Conservation (phyloP, 2,797 vertebrate species). For the Acomys russatus region DNA sequence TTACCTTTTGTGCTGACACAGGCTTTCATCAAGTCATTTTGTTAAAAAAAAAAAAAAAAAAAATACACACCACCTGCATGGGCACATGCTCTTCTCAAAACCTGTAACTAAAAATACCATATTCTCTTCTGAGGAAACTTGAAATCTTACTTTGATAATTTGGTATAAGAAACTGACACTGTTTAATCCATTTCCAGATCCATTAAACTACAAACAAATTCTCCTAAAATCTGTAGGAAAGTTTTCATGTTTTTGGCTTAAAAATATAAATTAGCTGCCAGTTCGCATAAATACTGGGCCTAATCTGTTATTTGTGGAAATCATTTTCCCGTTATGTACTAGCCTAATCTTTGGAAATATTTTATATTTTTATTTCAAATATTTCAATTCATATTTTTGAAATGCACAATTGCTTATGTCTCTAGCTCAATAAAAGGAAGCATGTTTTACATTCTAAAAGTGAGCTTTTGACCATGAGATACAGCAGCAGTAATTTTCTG, state of each 20-base stretch:
- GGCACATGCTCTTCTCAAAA: conserved; percentile 43
- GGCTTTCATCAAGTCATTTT: conserved; percentile 45
- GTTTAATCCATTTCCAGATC: conserved; percentile 33
- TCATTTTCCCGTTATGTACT: neutral
- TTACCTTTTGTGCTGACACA: conserved; percentile 18
- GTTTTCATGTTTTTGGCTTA: conserved; percentile 13
- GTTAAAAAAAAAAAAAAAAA: conserved; percentile 17
- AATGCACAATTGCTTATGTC: conserved; percentile 20
- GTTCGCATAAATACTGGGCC: conserved; percentile 24
- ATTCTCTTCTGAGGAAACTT: conserved; percentile 24
- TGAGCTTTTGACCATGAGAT: conserved; percentile 65
- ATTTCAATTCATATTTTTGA: conserved; percentile 40
- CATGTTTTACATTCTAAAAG: conserved; percentile 70
- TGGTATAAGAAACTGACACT: conserved; percentile 33
- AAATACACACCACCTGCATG: neutral
- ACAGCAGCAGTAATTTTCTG: conserved; percentile 81
- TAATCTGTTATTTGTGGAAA: conserved; percentile 42
- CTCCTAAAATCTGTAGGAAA: conserved; percentile 33
- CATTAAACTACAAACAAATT: conserved; percentile 52
- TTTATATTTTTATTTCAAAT: conserved; percentile 56
- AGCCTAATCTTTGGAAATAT: conserved; percentile 26
- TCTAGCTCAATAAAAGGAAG: conserved; percentile 15
- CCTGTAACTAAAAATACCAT: conserved; percentile 47
- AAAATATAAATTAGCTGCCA: conserved; percentile 40
- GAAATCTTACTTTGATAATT: conserved; percentile 47